A percentile compares a stretch with the other conserved stretches of the same genome.
These are phyloP conservation scores for Eremobia ochroleuca DNA, from an alignment of 2,888 invertebrate genomes.

Conservation along the genomic window DNA sequence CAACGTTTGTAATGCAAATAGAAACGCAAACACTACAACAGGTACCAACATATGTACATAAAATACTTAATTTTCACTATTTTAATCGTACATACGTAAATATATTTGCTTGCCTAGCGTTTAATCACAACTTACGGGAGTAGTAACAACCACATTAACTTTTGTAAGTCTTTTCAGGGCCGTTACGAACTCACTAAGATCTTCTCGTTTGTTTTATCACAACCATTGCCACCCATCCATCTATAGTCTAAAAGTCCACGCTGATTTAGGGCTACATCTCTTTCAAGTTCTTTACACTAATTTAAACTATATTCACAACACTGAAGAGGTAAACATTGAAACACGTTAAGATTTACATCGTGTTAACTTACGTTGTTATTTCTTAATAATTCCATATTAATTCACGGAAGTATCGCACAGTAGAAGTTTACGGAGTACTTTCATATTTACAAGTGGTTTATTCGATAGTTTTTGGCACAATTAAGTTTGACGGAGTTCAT, in stretches of 20 bases:
- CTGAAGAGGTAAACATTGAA: constrained; percentile 90
- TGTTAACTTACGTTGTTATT: constrained; percentile 78
- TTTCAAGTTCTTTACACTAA: constrained; percentile 71
- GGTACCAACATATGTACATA: constrained; percentile 75
- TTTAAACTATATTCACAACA: constrained; percentile 89
- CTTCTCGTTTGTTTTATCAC: constrained; percentile 81
- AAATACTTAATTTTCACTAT: constrained; percentile 77
- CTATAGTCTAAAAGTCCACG: constrained; percentile 72
- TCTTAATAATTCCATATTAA: constrained; percentile 76
- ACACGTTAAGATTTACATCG: constrained; percentile 82
- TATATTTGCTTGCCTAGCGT: constrained; percentile 79
- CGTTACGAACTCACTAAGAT: constrained; percentile 72
- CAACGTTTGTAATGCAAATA: constrained; percentile 77
- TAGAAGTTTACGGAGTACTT: constrained; percentile 67
- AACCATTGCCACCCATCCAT: constrained; percentile 81
- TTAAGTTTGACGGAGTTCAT: constrained; percentile 80
- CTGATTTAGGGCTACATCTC: constrained; percentile 76
- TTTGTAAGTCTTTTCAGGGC: constrained; percentile 78
- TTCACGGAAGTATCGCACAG: constrained; percentile 78
- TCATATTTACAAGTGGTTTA: constrained; percentile 77
- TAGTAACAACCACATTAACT: constrained; percentile 84
- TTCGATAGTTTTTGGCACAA: constrained; percentile 85
- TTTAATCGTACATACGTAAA: constrained; percentile 77
- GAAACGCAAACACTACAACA: constrained; percentile 75
- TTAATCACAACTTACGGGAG: constrained; percentile 87